phyloP scores from a whole-genome alignment of 1,140 invertebrate species.

The Chironomus striatipennis region DNA sequence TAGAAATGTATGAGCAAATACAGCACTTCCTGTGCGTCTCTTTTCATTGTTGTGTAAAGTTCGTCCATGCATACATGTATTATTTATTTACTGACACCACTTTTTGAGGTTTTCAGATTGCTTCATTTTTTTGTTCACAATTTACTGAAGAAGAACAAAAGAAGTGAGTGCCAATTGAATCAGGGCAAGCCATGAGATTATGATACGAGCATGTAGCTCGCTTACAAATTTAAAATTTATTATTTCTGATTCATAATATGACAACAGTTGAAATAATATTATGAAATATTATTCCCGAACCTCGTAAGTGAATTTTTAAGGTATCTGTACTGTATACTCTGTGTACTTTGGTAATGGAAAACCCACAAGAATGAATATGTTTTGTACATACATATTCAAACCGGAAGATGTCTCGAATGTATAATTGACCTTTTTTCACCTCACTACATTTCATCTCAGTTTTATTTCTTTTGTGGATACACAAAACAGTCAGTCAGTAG shows the following conservation, averaged over 20 bases:
- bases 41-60: background rate
- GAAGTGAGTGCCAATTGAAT: too few species aligned
- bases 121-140: too few species aligned
- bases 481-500: background rate
- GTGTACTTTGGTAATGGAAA: background rate
- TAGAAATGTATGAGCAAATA: background rate
- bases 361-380: background rate
- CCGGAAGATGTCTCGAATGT: conserved; percentile 11
- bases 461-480: background rate
- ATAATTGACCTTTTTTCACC: conserved; percentile 10
- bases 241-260: background rate
- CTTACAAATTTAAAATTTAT: background rate
- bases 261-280: background rate
- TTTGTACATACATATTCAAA: background rate
- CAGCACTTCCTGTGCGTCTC: conserved; percentile 1
- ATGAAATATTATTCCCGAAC: background rate
- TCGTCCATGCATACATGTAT: too few species aligned
- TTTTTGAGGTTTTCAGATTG: conserved; percentile 22
- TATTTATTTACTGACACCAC: background rate
- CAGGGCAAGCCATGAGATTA: too few species aligned
- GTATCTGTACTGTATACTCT: background rate
- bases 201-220: too few species aligned
- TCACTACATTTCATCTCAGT: background rate
- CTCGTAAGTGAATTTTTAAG: background rate
- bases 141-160: too few species aligned